A percentile compares a stretch with the other conserved stretches of the same genome.
These are phyloP conservation scores for Leistus spinibarbis DNA, from an alignment of 2,888 invertebrate species.

Conservation along the genomic window DNA sequence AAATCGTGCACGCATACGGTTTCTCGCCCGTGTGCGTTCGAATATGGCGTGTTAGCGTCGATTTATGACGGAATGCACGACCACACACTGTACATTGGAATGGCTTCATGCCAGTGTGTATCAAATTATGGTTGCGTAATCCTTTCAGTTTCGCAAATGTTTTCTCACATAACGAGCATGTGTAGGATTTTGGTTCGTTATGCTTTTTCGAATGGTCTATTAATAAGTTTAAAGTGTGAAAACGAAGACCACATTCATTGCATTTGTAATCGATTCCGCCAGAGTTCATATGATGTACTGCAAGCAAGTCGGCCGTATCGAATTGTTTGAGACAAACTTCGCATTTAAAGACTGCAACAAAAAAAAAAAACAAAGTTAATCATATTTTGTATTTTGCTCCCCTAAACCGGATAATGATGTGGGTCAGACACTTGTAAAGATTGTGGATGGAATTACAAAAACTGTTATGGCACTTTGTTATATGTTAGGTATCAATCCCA, in stretches of 20 bases:
- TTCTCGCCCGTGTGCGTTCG: background rate
- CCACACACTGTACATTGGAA: background rate
- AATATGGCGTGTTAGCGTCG: background rate
- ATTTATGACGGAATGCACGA: background rate
- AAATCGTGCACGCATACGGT: background rate
- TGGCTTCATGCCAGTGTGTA: background rate
- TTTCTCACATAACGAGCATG: background rate
- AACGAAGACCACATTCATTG: background rate
- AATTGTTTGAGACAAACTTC: background rate
- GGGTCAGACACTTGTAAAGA: background rate
- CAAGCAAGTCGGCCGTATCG: background rate
- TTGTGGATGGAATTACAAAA: too few species aligned
- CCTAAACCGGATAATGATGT: background rate
- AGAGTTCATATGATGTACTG: background rate
- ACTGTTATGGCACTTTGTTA: too few species aligned
- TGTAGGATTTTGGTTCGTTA: background rate
- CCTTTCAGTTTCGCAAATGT: background rate
- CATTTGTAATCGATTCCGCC: background rate
- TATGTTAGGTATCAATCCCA: too few species aligned
- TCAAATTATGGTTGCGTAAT: background rate
- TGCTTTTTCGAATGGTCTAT: background rate
- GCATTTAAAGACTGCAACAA: background rate
- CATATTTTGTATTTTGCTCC: too few species aligned
- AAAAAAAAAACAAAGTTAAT: too few species aligned
- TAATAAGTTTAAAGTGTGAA: background rate